Evolutionary conservation across 2,888 invertebrate species (phyloP).

Genomic region (Phortica okadai): DNA sequence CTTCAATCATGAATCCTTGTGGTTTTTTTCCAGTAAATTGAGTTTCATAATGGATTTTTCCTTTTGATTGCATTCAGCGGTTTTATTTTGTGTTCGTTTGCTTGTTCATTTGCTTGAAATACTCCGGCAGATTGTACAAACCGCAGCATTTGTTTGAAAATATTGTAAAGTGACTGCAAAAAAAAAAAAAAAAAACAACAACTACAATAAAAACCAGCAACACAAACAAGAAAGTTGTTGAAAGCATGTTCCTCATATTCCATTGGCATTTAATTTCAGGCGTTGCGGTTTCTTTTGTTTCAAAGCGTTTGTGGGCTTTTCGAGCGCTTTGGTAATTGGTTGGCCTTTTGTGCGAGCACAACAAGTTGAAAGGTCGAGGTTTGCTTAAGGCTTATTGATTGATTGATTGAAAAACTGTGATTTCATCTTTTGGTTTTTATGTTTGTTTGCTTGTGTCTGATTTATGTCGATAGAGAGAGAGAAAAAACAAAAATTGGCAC

Average conservation of each 20-base stretch:
- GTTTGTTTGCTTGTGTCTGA: too few relatives aligned
- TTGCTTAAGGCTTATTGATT: too few relatives aligned
- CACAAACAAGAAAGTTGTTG: not conserved
- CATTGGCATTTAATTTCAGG: not conserved
- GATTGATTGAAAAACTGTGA: too few relatives aligned
- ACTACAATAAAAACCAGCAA: not conserved
- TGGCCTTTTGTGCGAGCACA: too few relatives aligned
- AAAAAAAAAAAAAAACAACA: not conserved
- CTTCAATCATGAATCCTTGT: constrained; percentile 23
- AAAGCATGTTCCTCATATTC: not conserved
- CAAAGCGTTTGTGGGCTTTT: too few relatives aligned
- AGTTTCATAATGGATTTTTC: constrained; percentile 31
- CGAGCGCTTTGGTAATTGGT: too few relatives aligned
- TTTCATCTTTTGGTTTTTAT: too few relatives aligned
- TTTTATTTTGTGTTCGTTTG: constrained; percentile 18
- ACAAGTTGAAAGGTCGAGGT: too few relatives aligned
- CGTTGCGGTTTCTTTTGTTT: not conserved
- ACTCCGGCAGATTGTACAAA: not conserved
- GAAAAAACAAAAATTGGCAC: too few relatives aligned
- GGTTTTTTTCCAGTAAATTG: constrained; percentile 33
- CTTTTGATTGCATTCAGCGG: constrained; percentile 29
- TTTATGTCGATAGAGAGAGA: too few relatives aligned
- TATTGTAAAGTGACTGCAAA: not conserved
- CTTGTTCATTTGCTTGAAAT: not conserved
- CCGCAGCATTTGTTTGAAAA: constrained; percentile 7